Evolutionary conservation across 2,113 vertebrate species (phyloP).

Genomic region (Montifringilla adamsi): DNA sequence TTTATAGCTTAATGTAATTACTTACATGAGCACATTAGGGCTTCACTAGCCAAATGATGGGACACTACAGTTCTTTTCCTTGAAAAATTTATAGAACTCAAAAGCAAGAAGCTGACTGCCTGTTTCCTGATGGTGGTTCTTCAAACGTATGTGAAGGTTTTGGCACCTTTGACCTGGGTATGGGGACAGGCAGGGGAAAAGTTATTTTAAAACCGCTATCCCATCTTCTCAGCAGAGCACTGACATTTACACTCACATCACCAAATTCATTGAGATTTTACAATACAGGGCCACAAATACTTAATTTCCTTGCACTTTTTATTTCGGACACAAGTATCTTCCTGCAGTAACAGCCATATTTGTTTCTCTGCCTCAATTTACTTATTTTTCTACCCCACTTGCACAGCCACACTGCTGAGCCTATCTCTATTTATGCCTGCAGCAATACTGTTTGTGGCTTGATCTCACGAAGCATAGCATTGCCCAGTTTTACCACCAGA

Average conservation of each 20-base stretch:
- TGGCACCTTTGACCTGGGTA: neutral
- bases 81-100: neutral
- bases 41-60: neutral
- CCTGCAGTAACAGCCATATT: neutral
- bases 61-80: neutral
- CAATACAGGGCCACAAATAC: rapidly evolving
- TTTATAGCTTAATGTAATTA: neutral
- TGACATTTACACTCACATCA: neutral
- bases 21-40: neutral
- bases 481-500: neutral
- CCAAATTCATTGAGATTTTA: neutral
- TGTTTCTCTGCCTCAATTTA: neutral
- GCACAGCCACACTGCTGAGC: neutral
- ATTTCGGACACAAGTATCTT: neutral
- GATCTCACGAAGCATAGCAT: neutral
- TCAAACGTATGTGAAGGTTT: rapidly evolving
- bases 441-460: neutral
- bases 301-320: neutral
- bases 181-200: neutral
- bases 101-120: neutral
- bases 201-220: neutral
- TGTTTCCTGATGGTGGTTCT: neutral
- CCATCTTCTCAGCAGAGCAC: neutral
- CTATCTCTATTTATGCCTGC: neutral
- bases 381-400: neutral